Base-by-base conservation (phyloP, 2,888 invertebrate species). In the Apotomis turbidana region DNA sequence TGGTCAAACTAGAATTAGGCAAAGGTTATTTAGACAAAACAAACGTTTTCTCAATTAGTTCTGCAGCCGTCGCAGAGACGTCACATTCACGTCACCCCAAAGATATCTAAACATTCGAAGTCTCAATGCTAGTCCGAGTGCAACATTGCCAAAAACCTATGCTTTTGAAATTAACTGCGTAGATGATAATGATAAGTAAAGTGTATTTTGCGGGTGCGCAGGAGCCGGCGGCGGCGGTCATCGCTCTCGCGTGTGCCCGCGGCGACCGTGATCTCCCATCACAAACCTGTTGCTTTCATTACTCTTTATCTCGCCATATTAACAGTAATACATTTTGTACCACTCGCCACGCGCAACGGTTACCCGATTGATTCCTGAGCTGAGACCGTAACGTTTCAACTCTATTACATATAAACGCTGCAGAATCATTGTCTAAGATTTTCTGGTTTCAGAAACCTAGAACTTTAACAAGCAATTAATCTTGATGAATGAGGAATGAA, bases 181-280 rank as follows among this genome's bases (percentile, higher is more conserved):
- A 76, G 76, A 77, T 76, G 83, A 86, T 86, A 87, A 76, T 76
- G 83, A 86, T 86, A 87, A 82, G 86, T 87, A 81, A 81, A 81
- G 68, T 70, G 82, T 87, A 27, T 87, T 87, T 87, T 85, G 86
- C 86, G 81, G 84, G 83, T 80, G 68, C 62, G 76, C 78, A 80
- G 85, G 75, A 80, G 64, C 63, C 49, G 57, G 70, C 57, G 49
- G 38, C 46, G 27, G 46, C 62, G 70, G 70, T 70, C 70, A 70
- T 64, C 64, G 70, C 70, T 64, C 70, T 71, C 71, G 15, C 46
- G 62, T 38, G 51, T 3, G n/a, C 46, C 51, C 51, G 62, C 13
- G 8, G 52, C 63, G 55, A 41, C 44, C 54, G 3, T 66, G 46
- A 46, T 57, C 54, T 64, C 55, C 52, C 46, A 36, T 36, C 58